Evolutionary conservation across 2,113 vertebrate species (phyloP), one percentile per base, ranked within the genome.

Genomic region (Ornithorhynchus anatinus): DNA sequence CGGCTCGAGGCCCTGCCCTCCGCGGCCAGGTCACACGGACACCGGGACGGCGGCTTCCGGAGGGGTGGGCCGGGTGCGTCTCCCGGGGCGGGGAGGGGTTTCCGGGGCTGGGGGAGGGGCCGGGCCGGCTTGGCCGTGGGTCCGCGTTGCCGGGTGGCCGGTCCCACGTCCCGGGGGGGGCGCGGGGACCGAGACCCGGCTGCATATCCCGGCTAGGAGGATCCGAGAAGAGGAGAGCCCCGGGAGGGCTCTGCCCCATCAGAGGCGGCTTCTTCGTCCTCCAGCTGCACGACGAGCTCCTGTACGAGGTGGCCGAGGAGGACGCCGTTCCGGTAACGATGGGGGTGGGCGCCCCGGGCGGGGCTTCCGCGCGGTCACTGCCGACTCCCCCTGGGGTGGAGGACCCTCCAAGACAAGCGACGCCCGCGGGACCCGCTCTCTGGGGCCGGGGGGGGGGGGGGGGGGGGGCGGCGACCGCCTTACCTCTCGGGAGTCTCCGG

Each of bases 241-340:
- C 53, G 27, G 70, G 84, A 40, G 29, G 84, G 74, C 74, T 87
- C 4, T 87, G 59, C 6, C 90, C 89, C 8, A 15, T 77, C 51
- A 79, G 87, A 11, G 97, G 97, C 54, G 96, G 90, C 8, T 99
- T 95, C 86, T 97, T 99, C 15, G 78, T 99, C 51, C 95, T 99
- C 45, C 98, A 99, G 13, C 93, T 99, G 66, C 97, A 99, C 0
- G 97, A 99, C 66, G 97, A 99, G 80, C 97, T 99, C 38, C 92
- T 99, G 59, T 99, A 98, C 52, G 97, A 99, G 89, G 95, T 96
- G 59, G 91, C 94, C 33, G 95, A 98, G 45, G 95, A 98, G 0
- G 93, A 97, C 63, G 68, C 94, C 64, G 95, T 96, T 51, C 96
- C 97, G 97, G 97, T 99, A 94, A 5, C n/a, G 63, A 32, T 0